Evolutionary conservation across 2,797 vertebrate species (phyloP).

Genomic region (Peromyscus melanophrys): DNA sequence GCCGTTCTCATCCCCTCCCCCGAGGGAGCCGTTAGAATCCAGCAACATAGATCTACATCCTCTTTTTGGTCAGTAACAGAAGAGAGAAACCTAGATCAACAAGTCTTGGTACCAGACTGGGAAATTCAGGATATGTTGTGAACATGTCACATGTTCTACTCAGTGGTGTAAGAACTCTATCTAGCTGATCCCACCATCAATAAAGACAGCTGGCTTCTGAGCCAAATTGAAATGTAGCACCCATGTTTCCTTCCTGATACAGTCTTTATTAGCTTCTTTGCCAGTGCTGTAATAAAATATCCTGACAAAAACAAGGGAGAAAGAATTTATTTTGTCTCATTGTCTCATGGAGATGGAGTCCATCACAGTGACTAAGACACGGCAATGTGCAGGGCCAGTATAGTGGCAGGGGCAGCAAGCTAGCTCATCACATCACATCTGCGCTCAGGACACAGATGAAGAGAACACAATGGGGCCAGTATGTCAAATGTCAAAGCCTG

Average conservation of each 20-base stretch:
- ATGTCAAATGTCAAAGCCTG: neutral
- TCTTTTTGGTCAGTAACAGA: neutral
- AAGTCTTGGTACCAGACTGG: slow-evolving; percentile 5
- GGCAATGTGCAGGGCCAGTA: neutral
- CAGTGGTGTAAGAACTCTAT: neutral
- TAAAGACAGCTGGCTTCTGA: neutral
- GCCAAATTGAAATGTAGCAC: neutral
- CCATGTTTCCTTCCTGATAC: neutral
- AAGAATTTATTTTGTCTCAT: neutral
- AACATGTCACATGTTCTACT: neutral
- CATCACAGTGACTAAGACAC: neutral
- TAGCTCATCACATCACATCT: neutral
- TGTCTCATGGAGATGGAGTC: neutral
- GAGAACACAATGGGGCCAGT: neutral
- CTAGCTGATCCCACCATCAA: neutral
- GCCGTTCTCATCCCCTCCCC: no score
- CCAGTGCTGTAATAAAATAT: neutral
- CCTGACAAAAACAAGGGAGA: neutral
- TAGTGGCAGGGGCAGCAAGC: no score
- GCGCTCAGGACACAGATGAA: neutral
- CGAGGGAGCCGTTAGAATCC: no score
- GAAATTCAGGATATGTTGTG: neutral
- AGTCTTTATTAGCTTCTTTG: neutral
- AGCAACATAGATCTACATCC: neutral
- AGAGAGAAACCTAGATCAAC: slow-evolving; percentile 11